Evolutionary conservation across 64 coral and sea anemone genomes (phyloP), one percentile per base, ranked within the genome.

Genomic region (Orbicella faveolata): DNA sequence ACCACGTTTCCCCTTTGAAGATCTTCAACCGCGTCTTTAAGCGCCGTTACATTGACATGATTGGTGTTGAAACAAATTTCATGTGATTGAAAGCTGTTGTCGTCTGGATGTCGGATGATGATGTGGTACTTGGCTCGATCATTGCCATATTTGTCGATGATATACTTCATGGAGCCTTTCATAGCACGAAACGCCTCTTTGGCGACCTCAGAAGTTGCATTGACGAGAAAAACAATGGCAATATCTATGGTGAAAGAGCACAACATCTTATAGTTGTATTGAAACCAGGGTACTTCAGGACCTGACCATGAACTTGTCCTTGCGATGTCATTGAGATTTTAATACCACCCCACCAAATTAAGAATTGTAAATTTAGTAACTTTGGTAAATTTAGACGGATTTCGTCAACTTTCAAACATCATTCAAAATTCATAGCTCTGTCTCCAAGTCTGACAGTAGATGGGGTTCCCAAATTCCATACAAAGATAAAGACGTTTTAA

Each of bases 1-100:
- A 14, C 8, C 13, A 59, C 55, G 12, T 59, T 59, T 59, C 55
- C 55, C 55, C 55, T 11, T 16, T 11, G 4, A 59, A 59, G 10
- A 59, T 59, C 55, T 59, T 59, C 55, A 59, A 59, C 55, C 0
- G 55, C 55, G 55, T 73, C 68, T 30, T 8, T 0, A 34, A 75
- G 73, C 17, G 73, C 4, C 14, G 4, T 34, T 75, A 75, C 73
- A 34, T 75, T 34, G 0, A 75, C 6, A 75, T 75, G 6, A 39
- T 11, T 30, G 26, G 5, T 75, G 73, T 75, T 75, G 73, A 75
- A 75, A 34, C 73, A 75, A 75, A 75, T 34, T 75, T 75, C 25
- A 34, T 75, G 73, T 39, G 73, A 34, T 75, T 75, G 73, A 73
- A 75, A 75, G 73, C 73, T 75, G 73, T 35, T 11, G n/a, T 75